A percentile compares a stretch with the other conserved stretches of the same genome.
Evolutionary conservation across 1,140 invertebrate genomes (phyloP).

Genomic region (Megathymus violae): DNA sequence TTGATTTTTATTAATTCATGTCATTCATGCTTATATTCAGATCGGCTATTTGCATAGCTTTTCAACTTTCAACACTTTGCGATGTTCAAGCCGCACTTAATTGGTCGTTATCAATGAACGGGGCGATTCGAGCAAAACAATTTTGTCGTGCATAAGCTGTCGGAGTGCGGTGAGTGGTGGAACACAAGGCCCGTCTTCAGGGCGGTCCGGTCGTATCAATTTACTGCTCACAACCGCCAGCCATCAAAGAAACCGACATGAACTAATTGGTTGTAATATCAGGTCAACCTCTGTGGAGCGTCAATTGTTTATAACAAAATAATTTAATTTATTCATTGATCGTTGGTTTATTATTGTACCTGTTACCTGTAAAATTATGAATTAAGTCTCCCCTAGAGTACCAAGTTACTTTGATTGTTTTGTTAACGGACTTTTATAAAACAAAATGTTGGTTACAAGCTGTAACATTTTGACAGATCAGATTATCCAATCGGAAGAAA

Average conservation of each 20-base stretch:
- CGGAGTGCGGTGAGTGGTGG: neutral
- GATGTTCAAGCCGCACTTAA: slow-evolving; percentile 19
- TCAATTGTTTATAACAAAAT: slow-evolving; percentile 51
- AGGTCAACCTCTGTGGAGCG: slow-evolving; percentile 45
- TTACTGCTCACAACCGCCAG: slow-evolving; percentile 66
- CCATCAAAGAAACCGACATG: slow-evolving; percentile 69
- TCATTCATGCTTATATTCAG: too few relatives aligned
- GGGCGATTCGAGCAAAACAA: neutral
- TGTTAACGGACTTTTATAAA: too few relatives aligned
- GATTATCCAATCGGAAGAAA: too few relatives aligned
- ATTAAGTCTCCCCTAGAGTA: too few relatives aligned
- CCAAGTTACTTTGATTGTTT: too few relatives aligned
- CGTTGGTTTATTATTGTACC: slow-evolving; percentile 17
- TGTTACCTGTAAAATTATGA: too few relatives aligned
- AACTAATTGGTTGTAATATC: slow-evolving; percentile 75
- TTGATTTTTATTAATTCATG: too few relatives aligned
- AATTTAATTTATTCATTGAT: slow-evolving; percentile 37
- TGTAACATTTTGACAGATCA: too few relatives aligned
- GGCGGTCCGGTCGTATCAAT: slow-evolving; percentile 69
- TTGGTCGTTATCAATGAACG: neutral
- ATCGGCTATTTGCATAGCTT: too few relatives aligned
- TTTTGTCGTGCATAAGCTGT: slow-evolving; percentile 13
- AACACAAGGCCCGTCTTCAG: slow-evolving; percentile 22
- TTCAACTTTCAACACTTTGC: slow-evolving; percentile 9
- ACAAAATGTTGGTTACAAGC: too few relatives aligned